phyloP scores from a whole-genome alignment of 2,797 vertebrate species.

The Tragelaphus oryx region DNA sequence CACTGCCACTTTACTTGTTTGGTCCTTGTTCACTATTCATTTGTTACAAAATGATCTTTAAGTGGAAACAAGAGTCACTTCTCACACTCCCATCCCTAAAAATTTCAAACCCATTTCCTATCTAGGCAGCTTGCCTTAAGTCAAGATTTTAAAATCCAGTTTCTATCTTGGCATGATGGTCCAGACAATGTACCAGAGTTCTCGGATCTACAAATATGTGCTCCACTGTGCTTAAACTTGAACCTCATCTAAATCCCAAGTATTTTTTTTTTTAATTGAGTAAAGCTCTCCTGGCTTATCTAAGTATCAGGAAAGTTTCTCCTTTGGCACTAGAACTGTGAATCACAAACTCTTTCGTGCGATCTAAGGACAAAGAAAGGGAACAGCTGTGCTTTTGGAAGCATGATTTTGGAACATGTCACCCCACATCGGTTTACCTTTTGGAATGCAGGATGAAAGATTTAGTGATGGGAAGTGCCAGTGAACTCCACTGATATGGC shows the following conservation, averaged over 20 bases:
- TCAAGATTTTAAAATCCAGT: neutral
- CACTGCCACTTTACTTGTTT: neutral
- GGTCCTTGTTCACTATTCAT: neutral
- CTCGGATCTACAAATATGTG: neutral
- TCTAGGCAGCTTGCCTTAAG: neutral
- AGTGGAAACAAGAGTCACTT: neutral
- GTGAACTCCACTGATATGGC: neutral
- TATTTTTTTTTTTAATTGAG: neutral
- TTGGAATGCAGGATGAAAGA: neutral
- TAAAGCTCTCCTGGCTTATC: neutral
- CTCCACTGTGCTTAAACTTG: neutral
- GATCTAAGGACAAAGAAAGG: neutral
- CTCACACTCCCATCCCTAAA: neutral
- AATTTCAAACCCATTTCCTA: neutral
- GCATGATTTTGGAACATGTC: neutral
- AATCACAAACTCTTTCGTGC: neutral
- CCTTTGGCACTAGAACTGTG: neutral
- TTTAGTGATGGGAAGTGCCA: neutral
- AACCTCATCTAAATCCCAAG: neutral
- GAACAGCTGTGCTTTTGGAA: neutral
- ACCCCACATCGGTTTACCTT: neutral
- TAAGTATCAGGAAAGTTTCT: neutral
- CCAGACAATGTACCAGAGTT: neutral
- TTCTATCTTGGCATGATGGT: neutral
- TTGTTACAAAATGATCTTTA: neutral